Conservation (phyloP, 1,140 invertebrate species). For the Pachypsylla venusta region DNA sequence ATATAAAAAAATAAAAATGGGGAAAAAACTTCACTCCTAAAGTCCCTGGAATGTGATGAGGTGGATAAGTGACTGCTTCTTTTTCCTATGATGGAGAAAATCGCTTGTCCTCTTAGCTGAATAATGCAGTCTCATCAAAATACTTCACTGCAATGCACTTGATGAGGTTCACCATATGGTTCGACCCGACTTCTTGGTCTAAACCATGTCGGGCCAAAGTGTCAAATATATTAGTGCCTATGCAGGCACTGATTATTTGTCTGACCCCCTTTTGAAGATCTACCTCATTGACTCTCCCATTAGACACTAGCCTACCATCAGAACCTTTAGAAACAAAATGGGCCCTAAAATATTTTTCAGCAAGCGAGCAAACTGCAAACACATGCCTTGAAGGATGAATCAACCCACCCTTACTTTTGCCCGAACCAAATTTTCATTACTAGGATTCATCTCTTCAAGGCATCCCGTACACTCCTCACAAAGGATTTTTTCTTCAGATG, state of each 20-base stretch:
- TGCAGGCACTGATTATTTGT: neutral
- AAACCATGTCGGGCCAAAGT: neutral
- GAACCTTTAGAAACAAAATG: neutral
- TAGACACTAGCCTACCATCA: neutral
- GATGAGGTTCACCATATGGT: conserved; percentile 3
- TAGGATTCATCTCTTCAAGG: neutral
- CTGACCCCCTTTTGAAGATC: neutral
- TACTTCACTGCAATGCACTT: neutral
- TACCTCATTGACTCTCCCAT: neutral
- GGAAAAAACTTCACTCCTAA: too few relatives aligned
- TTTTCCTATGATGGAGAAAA: neutral
- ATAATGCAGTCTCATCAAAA: neutral
- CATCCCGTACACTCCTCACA: neutral
- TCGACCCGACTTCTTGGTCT: neutral
- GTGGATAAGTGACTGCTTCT: neutral
- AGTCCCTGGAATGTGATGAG: neutral
- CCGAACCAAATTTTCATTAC: neutral
- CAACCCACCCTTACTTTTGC: neutral
- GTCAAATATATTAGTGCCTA: conserved; percentile 4
- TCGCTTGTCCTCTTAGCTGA: neutral
- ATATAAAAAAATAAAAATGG: too few relatives aligned
- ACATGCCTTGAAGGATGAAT: conserved; percentile 1
- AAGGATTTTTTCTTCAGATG: conserved; percentile 7
- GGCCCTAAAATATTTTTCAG: neutral
- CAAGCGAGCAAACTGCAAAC: neutral